Evolutionary conservation across 2,797 vertebrate species (phyloP).

Genomic region (Lerista edwardsae): DNA sequence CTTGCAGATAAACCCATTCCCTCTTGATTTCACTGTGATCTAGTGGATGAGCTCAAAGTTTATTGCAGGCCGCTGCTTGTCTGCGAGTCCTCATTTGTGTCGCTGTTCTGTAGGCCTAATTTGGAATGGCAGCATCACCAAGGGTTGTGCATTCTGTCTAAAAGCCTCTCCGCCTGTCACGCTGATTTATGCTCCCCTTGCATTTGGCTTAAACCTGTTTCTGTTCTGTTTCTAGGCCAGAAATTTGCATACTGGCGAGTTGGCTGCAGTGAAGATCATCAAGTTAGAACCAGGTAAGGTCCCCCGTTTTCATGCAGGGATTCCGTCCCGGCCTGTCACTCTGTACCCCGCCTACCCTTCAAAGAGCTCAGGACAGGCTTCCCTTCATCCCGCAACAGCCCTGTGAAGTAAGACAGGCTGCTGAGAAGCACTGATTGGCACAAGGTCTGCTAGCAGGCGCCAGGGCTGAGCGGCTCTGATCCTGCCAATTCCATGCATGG

Average conservation of each 20-base stretch:
- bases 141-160: fast-evolving
- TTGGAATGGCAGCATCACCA: neutral
- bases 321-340: neutral
- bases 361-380: neutral
- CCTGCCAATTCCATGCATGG: too few relatives aligned
- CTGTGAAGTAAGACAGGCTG: neutral
- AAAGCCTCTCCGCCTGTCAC: neutral
- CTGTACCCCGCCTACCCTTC: neutral
- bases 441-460: neutral
- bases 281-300: slow-evolving; percentile 96
- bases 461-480: neutral
- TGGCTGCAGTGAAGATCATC: slow-evolving; percentile 98
- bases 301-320: slow-evolving; percentile 1
- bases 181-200: neutral
- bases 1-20: neutral
- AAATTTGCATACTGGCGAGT: slow-evolving; percentile 92
- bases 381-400: neutral
- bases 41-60: neutral
- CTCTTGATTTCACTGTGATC: neutral
- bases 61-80: too few relatives aligned
- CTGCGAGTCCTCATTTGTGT: too few relatives aligned
- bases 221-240: slow-evolving; percentile 86
- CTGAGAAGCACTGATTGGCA: neutral
- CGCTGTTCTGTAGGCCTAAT: neutral
- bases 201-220: slow-evolving; percentile 25